These are phyloP conservation scores for Colletes collaris DNA, from an alignment of 2,888 invertebrate genomes.

Conservation along the genomic window DNA sequence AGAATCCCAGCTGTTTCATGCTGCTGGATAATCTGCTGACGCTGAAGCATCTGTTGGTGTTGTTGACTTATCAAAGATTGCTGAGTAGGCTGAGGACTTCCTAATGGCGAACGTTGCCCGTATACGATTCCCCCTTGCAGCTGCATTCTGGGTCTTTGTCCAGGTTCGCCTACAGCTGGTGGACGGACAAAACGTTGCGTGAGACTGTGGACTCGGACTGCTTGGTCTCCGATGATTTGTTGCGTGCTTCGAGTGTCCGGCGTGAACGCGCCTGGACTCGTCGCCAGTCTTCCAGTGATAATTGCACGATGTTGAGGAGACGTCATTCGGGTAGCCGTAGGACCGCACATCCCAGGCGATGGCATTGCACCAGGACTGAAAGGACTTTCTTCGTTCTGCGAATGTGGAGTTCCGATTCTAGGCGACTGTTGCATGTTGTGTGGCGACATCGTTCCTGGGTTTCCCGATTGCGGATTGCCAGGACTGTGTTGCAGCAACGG, in stretches of 20 bases:
- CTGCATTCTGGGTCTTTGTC: slow-evolving; percentile 79
- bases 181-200: slow-evolving; percentile 83
- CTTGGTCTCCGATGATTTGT: slow-evolving; percentile 78
- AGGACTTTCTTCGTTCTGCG: slow-evolving; percentile 86
- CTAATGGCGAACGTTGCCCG: slow-evolving; percentile 80
- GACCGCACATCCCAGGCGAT: slow-evolving; percentile 82
- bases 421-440: slow-evolving; percentile 85
- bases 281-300: slow-evolving; percentile 83
- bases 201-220: slow-evolving; percentile 73
- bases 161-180: slow-evolving; percentile 77
- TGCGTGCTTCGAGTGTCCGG: slow-evolving; percentile 75
- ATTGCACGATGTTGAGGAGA: slow-evolving; percentile 85
- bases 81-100: slow-evolving; percentile 79
- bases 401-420: slow-evolving; percentile 86
- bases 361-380: slow-evolving; percentile 85
- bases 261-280: slow-evolving; percentile 83
- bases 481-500: slow-evolving; percentile 84
- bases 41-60: slow-evolving; percentile 83
- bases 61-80: slow-evolving; percentile 79
- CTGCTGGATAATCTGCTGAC: slow-evolving; percentile 83
- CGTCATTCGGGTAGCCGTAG: slow-evolving; percentile 84
- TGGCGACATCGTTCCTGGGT: slow-evolving; percentile 84
- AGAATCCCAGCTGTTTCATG: slow-evolving; percentile 75
- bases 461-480: slow-evolving; percentile 81
- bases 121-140: slow-evolving; percentile 79